Percentiles rank a stretch among this genome's conserved stretches.
Evolutionary conservation across 2,888 invertebrate genomes (phyloP).

Genomic region (Hypomecis atomaria): DNA sequence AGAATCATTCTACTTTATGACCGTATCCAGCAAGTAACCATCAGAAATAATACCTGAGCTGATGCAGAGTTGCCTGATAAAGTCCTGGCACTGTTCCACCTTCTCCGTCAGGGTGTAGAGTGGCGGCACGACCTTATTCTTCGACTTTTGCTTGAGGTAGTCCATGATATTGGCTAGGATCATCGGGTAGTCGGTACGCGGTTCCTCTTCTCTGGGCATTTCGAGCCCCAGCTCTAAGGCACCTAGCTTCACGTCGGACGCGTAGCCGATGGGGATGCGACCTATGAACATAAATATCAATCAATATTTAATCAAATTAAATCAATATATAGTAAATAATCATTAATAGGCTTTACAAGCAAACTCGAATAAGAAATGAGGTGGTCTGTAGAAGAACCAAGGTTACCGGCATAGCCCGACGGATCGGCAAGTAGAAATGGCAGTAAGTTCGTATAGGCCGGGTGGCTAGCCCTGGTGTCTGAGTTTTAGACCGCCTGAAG

Average conservation of each 20-base stretch:
- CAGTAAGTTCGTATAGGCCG: too few species aligned
- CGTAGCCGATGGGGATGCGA: slow-evolving; percentile 68
- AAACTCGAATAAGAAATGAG: too few species aligned
- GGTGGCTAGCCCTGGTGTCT: too few species aligned
- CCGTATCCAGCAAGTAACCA: slow-evolving; percentile 53
- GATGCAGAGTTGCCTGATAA: slow-evolving; percentile 64
- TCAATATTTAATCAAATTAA: too few species aligned
- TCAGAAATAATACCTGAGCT: slow-evolving; percentile 53
- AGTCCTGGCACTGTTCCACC: slow-evolving; percentile 56
- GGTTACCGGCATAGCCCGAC: too few species aligned
- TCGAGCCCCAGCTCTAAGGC: slow-evolving; percentile 58
- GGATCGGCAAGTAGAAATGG: too few species aligned
- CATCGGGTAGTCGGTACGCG: slow-evolving; percentile 54
- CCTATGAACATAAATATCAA: slow-evolving; percentile 49
- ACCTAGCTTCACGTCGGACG: slow-evolving; percentile 63
- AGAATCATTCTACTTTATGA: slow-evolving; percentile 60
- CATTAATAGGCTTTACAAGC: not conserved
- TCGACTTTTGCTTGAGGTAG: slow-evolving; percentile 51
- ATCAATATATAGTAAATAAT: too few species aligned
- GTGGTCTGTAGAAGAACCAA: too few species aligned
- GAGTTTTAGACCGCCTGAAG: too few species aligned
- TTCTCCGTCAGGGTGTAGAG: slow-evolving; percentile 72
- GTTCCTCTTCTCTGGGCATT: slow-evolving; percentile 57
- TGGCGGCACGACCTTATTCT: slow-evolving; percentile 50
- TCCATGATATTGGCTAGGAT: slow-evolving; percentile 67